These are phyloP conservation scores for Macrosteles quadrilineatus DNA, from an alignment of 1,140 invertebrate species.

Conservation along the genomic window DNA sequence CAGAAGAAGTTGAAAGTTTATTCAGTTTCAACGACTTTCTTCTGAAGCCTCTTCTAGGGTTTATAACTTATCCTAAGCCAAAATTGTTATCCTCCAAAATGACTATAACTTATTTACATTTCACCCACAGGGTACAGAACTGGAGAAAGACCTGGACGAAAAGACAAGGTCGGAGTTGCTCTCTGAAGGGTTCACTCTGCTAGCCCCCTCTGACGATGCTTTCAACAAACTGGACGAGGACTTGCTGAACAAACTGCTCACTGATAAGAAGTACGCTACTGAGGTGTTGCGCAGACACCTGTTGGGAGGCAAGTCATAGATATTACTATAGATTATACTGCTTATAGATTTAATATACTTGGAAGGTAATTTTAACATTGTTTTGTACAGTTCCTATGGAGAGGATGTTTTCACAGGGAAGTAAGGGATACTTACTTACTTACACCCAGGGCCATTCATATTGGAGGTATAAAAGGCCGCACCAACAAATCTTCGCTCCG, in stretches of 20 bases:
- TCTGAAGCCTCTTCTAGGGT: not conserved
- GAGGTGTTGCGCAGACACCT: constrained; percentile 38
- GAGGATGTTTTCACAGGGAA: no score
- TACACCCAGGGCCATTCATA: no score
- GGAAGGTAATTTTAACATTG: no score
- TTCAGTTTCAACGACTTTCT: no score
- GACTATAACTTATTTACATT: constrained; percentile 26
- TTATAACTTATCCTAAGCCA: not conserved
- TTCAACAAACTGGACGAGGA: constrained; percentile 50
- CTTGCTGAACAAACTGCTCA: constrained; percentile 46
- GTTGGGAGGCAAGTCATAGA: not conserved
- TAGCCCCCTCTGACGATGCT: constrained; percentile 52
- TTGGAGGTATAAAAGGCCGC: no score
- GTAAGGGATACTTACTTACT: no score
- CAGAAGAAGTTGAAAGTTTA: no score
- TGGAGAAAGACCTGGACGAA: constrained; percentile 48
- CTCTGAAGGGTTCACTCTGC: constrained; percentile 51
- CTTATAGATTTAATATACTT: no score
- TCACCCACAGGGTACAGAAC: constrained; percentile 47
- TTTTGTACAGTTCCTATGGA: no score
- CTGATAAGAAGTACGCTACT: constrained; percentile 49
- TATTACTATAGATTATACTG: no score
- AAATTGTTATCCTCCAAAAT: not conserved
- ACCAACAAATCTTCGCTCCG: no score
- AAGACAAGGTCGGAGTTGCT: constrained; percentile 41